These are phyloP conservation scores for Erythrocercus mccallii DNA, from an alignment of 2,113 vertebrate genomes.

Conservation along the genomic window DNA sequence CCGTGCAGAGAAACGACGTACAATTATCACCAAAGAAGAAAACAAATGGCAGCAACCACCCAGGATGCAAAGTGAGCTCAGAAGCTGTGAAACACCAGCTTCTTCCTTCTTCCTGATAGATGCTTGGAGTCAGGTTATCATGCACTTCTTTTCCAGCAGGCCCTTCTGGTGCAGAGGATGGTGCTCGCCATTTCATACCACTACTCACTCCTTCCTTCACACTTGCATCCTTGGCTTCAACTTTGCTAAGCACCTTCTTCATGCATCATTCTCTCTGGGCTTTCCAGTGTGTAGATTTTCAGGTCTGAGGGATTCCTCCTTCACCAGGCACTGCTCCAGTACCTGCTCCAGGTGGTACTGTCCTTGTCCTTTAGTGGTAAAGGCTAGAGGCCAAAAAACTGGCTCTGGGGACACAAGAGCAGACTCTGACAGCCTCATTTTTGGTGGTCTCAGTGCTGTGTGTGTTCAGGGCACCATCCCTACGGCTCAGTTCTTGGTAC, in stretches of 20 bases:
- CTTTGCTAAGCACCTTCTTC: background rate
- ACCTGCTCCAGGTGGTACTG: background rate
- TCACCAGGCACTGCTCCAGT: background rate
- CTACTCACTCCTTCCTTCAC: background rate
- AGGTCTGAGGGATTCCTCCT: background rate
- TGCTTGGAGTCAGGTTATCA: background rate
- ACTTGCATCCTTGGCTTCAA: background rate
- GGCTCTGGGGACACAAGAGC: background rate
- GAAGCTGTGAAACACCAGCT: background rate
- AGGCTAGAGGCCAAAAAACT: background rate
- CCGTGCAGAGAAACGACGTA: background rate
- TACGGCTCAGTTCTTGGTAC: background rate
- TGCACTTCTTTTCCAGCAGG: background rate
- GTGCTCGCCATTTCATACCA: background rate
- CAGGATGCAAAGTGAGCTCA: constrained; percentile 14
- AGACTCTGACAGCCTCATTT: background rate
- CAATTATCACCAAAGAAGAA: constrained; percentile 24
- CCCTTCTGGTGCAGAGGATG: background rate
- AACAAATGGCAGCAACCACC: constrained; percentile 27
- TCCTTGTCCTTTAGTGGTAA: background rate
- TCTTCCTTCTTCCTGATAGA: background rate
- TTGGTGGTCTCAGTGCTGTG: background rate
- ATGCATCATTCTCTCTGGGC: background rate
- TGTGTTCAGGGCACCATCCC: background rate
- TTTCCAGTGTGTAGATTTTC: background rate